Base-by-base conservation (phyloP, 2,888 invertebrate species). In the Hydraecia micacea region DNA sequence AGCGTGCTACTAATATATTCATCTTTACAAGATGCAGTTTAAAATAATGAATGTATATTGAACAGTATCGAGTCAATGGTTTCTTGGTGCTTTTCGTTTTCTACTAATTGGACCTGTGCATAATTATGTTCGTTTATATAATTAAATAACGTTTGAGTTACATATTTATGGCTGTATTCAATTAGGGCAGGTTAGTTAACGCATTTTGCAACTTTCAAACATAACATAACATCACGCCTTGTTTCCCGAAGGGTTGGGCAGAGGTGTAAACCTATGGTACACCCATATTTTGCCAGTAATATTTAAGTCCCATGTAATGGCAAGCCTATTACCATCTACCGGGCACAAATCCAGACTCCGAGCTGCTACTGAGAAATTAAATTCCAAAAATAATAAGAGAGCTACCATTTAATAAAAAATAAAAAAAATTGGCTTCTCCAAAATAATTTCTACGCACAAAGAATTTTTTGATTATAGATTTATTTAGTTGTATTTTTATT, bases 1-100 rank as follows among this genome's bases (percentile, higher is more conserved):
- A 81, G 81, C 83, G 71, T 77, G 75, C 28, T 62, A 55, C 76
- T 88, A 88, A 88, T 82, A 77, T 75, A 82, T 82, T 82, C 83
- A 76, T 82, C 71, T 79, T 65, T 79, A 80, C 72, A 46, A 75
- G 73, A 49, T 68, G 49, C 72, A 74, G 73, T 86, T 82, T 62
- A 74, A 74, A 76, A 84, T 74, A 83, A 86, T 74, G 58, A 79
- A 79, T 84, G 60, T 60, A 55, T 74, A 76, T 63, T 79, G 52
- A 63, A 82, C 75, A 78, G 63, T 73, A 46, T 66, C 3, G n/a
- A 66, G 73, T 62, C 67, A 80, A 80, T 83, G 65, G 68, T 58
- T 75, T 66, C 46, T 75, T 49, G 42, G 67, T 66, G 49, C 13
- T 71, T 86, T 68, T 79, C 58, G 52, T 75, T 74, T 76, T 73